phyloP scores from a whole-genome alignment of 2,113 vertebrate species.

The Monopterus albus region DNA sequence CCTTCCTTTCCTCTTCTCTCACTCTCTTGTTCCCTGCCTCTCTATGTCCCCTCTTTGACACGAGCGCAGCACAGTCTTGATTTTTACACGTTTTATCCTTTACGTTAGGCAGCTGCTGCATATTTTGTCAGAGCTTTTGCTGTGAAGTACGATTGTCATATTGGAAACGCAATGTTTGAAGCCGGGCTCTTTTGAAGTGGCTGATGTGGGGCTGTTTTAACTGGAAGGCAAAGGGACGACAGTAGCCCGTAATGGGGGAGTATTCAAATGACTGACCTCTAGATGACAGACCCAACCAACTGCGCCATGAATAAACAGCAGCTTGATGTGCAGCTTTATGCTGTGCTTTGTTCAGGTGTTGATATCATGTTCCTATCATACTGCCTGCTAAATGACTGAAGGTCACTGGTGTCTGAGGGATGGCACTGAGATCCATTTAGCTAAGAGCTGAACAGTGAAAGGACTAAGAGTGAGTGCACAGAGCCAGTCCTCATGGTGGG shows the following conservation, averaged over 20 bases:
- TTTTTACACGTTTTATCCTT: constrained; percentile 84
- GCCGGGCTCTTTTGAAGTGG: constrained; percentile 78
- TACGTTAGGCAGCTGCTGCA: constrained; percentile 84
- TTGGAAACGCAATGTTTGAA: constrained; percentile 76
- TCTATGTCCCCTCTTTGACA: constrained; percentile 83
- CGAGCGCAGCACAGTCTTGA: constrained; percentile 82
- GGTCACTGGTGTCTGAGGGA: constrained; percentile 66
- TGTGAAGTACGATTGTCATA: constrained; percentile 78
- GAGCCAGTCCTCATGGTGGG: constrained; percentile 37
- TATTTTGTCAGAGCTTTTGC: constrained; percentile 75
- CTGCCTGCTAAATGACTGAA: constrained; percentile 75
- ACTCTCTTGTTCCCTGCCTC: constrained; percentile 54
- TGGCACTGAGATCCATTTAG: constrained; percentile 59
- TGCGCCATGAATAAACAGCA: constrained; percentile 73
- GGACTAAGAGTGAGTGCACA: constrained; percentile 42
- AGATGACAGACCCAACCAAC: constrained; percentile 75
- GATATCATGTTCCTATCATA: constrained; percentile 72
- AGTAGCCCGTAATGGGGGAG: constrained; percentile 72
- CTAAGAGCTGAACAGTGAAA: constrained; percentile 48
- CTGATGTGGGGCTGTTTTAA: constrained; percentile 75
- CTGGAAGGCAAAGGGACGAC: constrained; percentile 73
- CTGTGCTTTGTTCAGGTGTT: constrained; percentile 74
- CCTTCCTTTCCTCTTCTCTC: constrained; percentile 60
- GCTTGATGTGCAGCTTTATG: constrained; percentile 61
- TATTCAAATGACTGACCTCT: constrained; percentile 82